Conservation (phyloP, 2,888 invertebrate genomes). For the Hoplodrina ambigua region DNA sequence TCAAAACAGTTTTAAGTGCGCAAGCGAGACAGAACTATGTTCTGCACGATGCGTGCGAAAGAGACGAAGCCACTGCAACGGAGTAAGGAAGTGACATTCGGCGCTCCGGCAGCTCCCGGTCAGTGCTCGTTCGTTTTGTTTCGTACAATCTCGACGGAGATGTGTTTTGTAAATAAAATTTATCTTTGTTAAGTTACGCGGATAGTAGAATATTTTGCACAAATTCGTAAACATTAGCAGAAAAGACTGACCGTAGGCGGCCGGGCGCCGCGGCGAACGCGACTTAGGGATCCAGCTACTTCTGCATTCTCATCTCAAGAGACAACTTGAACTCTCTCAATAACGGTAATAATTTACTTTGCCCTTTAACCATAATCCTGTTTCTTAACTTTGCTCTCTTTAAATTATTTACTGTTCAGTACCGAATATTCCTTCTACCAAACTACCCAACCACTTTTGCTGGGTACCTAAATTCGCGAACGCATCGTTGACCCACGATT, state of each 20-base stretch:
- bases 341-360: conserved; percentile 32
- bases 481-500: conserved; percentile 78
- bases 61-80: conserved; percentile 65
- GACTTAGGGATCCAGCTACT: conserved; percentile 81
- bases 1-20: conserved; percentile 56
- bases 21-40: conserved; percentile 60
- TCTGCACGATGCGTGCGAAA: conserved; percentile 57
- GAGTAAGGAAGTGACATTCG: conserved; percentile 74
- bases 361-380: conserved; percentile 23
- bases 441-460: conserved; percentile 59
- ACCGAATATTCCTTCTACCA: conserved; percentile 30
- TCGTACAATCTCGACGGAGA: conserved; percentile 77
- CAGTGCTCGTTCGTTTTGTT: conserved; percentile 86
- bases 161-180: conserved; percentile 87
- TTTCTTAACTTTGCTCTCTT: conserved; percentile 48
- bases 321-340: conserved; percentile 28
- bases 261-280: conserved; percentile 84
- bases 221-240: conserved; percentile 88
- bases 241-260: conserved; percentile 90
- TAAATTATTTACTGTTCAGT: conserved; percentile 42
- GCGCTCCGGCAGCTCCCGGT: conserved; percentile 88
- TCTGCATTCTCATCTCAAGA: conserved; percentile 32
- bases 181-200: conserved; percentile 86
- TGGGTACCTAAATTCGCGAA: conserved; percentile 80
- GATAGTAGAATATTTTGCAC: conserved; percentile 89